phyloP scores from a whole-genome alignment of 92 coral and sea anemone genomes.

The Porites rus region DNA sequence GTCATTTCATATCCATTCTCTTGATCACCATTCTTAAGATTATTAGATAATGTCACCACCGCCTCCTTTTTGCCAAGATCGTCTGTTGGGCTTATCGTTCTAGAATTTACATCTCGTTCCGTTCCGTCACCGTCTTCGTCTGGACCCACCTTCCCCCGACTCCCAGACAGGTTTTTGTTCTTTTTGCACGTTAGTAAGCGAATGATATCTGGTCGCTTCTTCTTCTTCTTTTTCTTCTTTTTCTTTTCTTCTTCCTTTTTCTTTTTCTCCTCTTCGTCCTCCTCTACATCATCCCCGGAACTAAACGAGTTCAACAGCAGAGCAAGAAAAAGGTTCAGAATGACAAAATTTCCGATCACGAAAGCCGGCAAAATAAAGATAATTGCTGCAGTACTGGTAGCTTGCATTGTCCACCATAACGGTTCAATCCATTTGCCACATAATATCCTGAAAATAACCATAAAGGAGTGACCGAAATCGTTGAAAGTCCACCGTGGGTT shows the following conservation, averaged over 20 bases:
- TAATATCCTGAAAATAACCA: conserved; percentile 97
- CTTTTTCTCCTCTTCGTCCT: conserved; percentile 83
- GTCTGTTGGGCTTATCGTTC: conserved; percentile 76
- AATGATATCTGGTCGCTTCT: conserved; percentile 59
- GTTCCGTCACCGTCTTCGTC: conserved; percentile 77
- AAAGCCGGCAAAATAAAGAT: conserved; percentile 90
- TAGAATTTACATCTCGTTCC: conserved; percentile 69
- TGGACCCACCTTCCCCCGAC: conserved; percentile 90
- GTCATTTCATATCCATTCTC: conserved; percentile 68
- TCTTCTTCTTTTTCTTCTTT: conserved; percentile 68
- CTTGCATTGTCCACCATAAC: conserved; percentile 93
- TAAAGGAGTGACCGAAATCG: conserved; percentile 94
- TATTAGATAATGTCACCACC: conserved; percentile 71
- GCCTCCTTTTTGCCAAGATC: conserved; percentile 74
- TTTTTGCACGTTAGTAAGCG: conserved; percentile 60
- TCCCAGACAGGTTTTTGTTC: conserved; percentile 72
- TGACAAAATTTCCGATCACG: conserved; percentile 95
- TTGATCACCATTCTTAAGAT: conserved; percentile 60
- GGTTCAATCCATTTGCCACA: conserved; percentile 99
- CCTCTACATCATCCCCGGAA: conserved; percentile 84
- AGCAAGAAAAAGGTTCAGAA: conserved; percentile 96
- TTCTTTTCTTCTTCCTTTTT: conserved; percentile 71
- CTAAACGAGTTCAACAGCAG: conserved; percentile 96
- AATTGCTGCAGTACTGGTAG: conserved; percentile 70
- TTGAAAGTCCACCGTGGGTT: conserved; percentile 94